Base-by-base conservation (phyloP, 2,888 invertebrate genomes). In the Merodon equestris region DNA sequence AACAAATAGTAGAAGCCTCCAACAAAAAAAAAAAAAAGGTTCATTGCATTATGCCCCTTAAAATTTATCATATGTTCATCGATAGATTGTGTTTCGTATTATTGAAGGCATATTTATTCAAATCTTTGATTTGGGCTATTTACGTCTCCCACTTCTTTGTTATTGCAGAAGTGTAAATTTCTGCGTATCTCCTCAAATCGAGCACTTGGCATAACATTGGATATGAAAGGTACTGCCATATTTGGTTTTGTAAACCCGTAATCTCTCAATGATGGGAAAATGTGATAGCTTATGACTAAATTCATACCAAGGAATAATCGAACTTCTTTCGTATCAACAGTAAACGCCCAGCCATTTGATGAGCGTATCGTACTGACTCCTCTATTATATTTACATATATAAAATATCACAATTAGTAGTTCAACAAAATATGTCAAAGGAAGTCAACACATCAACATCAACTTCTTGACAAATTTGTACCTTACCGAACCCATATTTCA, bases 11-110 rank as follows among this genome's bases (percentile, higher is more conserved):
- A n/a, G n/a, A n/a, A n/a, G n/a, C n/a, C n/a, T n/a, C n/a, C n/a
- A n/a, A n/a, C n/a, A n/a, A n/a, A n/a, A n/a, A n/a, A n/a, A n/a
- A n/a, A n/a, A n/a, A n/a, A n/a, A n/a, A n/a, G n/a, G n/a, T 74
- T 83, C 60, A 82, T 56, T 4, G 66, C 17, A 36, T 74, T 70
- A 42, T 71, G 60, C 1, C 82, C 79, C 50, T 76, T 82, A 67
- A 83, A 83, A 53, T 77, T 81, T 9, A 82, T 57, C 83, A 83
- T 83, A 15, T 77, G 61, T 71, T 83, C 81, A 66, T 83, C 82
- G 27, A 82, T 81, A 15, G 72, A 82, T 34, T 14, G 18, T 18
- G 4, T 18, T 15, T 14, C 12, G 54, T 44, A 18, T 56, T 44
- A 27, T 42, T 56, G 3, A 44, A 19, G 18, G 19, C 44, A 34